Conservation (phyloP, 2,888 invertebrate species). For the Leucophenga maculata region DNA sequence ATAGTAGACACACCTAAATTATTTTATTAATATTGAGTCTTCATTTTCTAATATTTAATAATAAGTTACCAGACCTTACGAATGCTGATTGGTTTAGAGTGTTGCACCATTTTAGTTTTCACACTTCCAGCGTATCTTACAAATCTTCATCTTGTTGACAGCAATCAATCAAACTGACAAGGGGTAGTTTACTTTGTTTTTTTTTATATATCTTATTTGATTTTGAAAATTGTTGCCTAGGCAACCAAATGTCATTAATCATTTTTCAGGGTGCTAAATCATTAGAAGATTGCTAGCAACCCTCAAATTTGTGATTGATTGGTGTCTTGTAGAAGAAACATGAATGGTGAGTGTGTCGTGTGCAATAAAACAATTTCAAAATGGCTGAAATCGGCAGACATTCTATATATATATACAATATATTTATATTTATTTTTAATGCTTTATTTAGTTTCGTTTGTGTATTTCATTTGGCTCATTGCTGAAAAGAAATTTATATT, state of each 20-base stretch:
- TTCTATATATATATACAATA: not conserved
- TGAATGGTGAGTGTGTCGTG: not conserved
- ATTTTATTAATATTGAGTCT: no score
- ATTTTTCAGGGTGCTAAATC: conserved; percentile 14
- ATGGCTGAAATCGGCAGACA: not conserved
- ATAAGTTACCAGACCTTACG: no score
- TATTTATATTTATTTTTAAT: no score
- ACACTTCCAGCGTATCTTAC: no score
- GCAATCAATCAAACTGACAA: conserved; percentile 14
- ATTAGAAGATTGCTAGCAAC: not conserved
- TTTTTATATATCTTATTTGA: not conserved
- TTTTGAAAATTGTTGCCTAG: not conserved
- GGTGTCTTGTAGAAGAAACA: not conserved
- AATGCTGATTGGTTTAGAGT: no score
- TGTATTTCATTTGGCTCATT: conserved; percentile 23
- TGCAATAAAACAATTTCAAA: not conserved
- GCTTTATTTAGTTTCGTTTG: not conserved
- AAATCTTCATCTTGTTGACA: not conserved
- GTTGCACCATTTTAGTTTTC: no score
- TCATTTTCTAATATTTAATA: no score
- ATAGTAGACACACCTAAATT: no score
- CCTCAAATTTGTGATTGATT: conserved; percentile 16
- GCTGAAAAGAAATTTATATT: conserved; percentile 70
- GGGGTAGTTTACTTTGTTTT: not conserved
- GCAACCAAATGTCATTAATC: not conserved